Conservation (phyloP, 1,140 invertebrate species). For the Habropoda laboriosa region DNA sequence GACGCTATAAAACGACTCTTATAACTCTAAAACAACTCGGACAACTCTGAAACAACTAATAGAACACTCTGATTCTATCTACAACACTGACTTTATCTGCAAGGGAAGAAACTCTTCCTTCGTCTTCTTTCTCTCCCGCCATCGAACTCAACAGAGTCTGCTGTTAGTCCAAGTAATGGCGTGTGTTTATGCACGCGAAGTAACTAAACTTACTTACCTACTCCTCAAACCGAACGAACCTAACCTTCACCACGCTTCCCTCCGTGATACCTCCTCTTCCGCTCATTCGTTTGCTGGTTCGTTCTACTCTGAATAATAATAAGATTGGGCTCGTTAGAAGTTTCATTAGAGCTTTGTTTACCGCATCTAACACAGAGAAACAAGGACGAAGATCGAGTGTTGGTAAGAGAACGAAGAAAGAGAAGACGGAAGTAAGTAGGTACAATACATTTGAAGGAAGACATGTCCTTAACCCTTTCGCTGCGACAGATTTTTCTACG, state of each 20-base stretch:
- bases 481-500: too few species aligned
- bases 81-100: too few species aligned
- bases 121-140: too few species aligned
- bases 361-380: conserved; percentile 44
- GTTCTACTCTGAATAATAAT: conserved; percentile 72
- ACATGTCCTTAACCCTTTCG: too few species aligned
- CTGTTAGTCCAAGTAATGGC: conserved; percentile 71
- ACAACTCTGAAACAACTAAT: too few species aligned
- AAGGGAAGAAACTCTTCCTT: too few species aligned
- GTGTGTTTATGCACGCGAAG: conserved; percentile 74
- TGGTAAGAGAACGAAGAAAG: too few species aligned
- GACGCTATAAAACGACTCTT: too few species aligned
- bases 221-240: conserved; percentile 62
- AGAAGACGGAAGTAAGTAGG: too few species aligned
- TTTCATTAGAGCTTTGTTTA: conserved; percentile 77
- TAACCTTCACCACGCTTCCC: conserved; percentile 46
- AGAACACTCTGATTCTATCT: too few species aligned
- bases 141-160: conserved; percentile 32
- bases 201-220: conserved; percentile 71
- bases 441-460: too few species aligned
- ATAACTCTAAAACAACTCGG: too few species aligned
- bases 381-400: conserved; percentile 19
- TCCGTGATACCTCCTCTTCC: conserved; percentile 34
- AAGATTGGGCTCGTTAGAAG: conserved; percentile 77
- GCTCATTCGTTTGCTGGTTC: conserved; percentile 43